Evolutionary conservation across 2,888 invertebrate species (phyloP), one percentile per base, ranked within the genome.

Genomic region (Atethmia centrago): DNA sequence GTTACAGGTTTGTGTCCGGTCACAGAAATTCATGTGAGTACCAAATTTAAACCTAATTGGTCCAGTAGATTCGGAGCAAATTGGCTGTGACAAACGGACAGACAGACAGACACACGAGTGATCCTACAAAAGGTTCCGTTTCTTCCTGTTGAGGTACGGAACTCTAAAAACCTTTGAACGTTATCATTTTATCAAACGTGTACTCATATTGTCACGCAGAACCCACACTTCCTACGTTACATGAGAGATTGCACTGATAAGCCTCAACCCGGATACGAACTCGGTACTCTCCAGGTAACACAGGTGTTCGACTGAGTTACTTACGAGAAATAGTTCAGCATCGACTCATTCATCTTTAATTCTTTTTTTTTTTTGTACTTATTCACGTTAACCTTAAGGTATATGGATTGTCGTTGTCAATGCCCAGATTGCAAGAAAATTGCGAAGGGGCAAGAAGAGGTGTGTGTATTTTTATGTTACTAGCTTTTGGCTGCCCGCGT

Each of bases 141-240:
- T n/a, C n/a, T n/a, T n/a, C n/a, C n/a, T n/a, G n/a, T n/a, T n/a
- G n/a, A n/a, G n/a, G n/a, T n/a, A n/a, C n/a, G n/a, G n/a, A n/a
- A n/a, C n/a, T n/a, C n/a, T n/a, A n/a, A n/a, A 51, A 56, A 79
- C 61, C 25, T 45, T 66, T 28, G 16, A 72, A 25, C 12, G 58
- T 83, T 84, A 65, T 84, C 66, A 64, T 19, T 31, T 80, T 65
- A 80, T 68, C 62, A 67, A 55, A 68, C 85, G 81, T 80, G 84
- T 47, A 19, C 40, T 59, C 14, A 42, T 49, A 68, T 53, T 68
- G 66, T 84, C 64, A 73, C 55, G 67, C 45, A 31, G 53, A 74
- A 8, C 1, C 45, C 14, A 53, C 53, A 63, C 55, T 74, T 84
- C 64, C 81, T 83, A 19, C 14, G 7, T 65, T 36, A 65, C 55